phyloP scores from a whole-genome alignment of 2,888 invertebrate species.

The Eretmocerus hayati region DNA sequence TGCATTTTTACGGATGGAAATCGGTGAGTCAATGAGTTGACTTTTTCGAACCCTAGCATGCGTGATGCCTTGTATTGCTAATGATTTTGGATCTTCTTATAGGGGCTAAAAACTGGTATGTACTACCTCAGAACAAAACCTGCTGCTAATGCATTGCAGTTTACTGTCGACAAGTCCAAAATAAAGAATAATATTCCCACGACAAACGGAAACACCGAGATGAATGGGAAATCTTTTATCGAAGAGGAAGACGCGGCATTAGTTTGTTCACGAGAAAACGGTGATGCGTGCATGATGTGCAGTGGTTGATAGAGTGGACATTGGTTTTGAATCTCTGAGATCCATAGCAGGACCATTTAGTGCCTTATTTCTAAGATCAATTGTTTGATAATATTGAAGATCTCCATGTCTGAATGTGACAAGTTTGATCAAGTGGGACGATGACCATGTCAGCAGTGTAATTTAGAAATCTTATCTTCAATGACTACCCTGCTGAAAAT shows the following conservation, averaged over 20 bases:
- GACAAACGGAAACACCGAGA: constrained; percentile 31
- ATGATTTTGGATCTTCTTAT: not conserved
- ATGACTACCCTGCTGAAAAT: no score
- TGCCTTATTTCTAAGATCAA: no score
- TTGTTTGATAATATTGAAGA: no score
- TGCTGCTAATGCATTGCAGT: constrained; percentile 93
- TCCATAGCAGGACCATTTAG: no score
- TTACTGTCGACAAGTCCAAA: constrained; percentile 88
- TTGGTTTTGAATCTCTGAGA: no score
- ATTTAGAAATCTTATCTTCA: no score
- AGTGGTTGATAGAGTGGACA: no score
- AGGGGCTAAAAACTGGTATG: constrained; percentile 18
- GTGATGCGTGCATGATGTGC: constrained; percentile 81
- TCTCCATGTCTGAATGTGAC: no score
- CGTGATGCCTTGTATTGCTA: no score
- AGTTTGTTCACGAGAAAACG: constrained; percentile 80
- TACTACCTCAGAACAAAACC: constrained; percentile 56
- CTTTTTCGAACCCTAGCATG: not conserved
- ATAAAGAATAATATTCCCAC: constrained; percentile 38
- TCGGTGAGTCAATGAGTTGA: constrained; percentile 48
- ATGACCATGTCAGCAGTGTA: no score
- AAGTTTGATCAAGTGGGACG: no score
- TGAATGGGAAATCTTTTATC: constrained; percentile 1
- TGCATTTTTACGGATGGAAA: constrained; percentile 98
- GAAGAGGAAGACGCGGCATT: constrained; percentile 60